Base-by-base conservation (phyloP, 2,113 vertebrate species). In the Elephas maximus region DNA sequence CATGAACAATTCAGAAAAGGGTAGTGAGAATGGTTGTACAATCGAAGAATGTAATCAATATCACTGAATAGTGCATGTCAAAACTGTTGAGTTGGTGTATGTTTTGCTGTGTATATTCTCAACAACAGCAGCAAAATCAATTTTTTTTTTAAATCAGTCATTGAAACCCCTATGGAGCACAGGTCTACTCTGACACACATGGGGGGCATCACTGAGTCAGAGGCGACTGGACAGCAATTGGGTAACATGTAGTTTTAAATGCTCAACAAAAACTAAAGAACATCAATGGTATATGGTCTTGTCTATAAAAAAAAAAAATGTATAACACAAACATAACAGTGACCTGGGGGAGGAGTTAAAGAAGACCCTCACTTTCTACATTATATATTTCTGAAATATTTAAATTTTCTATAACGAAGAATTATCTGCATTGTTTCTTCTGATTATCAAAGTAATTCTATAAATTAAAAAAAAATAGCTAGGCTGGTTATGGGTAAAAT, bases 371-470 rank as follows among this genome's bases (percentile, higher is more conserved):
- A 89, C 62, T 95, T 79, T 84, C 45, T 79, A 88, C 2, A 81
- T 21, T 24, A 82, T 30, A 15, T 51, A 76, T 57, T 88, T 88
- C 77, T 60, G 17, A 96, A 74, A 92, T 83, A 15, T 74, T 41
- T 89, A 26, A 74, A 74, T 37, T 53, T 83, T 92, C 82, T 90
- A 78, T 69, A 88, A 81, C 74, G n/a, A 93, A 94, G 15, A 80
- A 80, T 80, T 79, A 37, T 28, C 8, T 88, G 23, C 57, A 89
- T 78, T 90, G 71, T 77, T 77, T 71, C 45, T 88, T 80, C 20
- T 96, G 62, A 77, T 71, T 67, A 41, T 84, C 67, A 80, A 28
- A 80, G n/a, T 62, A 84, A 93, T 84, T 92, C 69, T 30, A n/a
- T 8, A 85, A 83, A 51, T 37, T 37, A 37, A 63, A 20, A 83